A percentile compares a stretch with the other conserved stretches of the same genome.
These are phyloP conservation scores for Dasypogon diadema DNA, from an alignment of 2,888 invertebrate genomes.

Conservation along the genomic window DNA sequence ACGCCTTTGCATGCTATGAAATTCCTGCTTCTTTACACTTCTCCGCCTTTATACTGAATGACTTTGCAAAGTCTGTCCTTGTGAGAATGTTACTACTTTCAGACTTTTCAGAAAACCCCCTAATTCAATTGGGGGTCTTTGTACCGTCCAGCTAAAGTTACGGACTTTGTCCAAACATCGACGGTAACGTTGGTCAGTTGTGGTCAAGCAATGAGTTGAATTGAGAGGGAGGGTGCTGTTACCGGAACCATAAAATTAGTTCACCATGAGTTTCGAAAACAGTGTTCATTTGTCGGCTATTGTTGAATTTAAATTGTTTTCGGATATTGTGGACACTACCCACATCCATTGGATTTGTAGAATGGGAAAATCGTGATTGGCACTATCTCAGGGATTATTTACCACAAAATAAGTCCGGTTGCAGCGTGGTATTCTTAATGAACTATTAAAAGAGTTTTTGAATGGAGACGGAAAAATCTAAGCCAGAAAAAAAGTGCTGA, in stretches of 20 bases:
- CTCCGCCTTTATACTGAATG: neutral
- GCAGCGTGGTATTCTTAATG: no score
- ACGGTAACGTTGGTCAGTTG: constrained; percentile 30
- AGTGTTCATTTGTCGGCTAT: constrained; percentile 46
- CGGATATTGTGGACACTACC: constrained; percentile 12
- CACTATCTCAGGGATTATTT: no score
- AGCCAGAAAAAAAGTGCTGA: no score
- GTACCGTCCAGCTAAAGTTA: neutral
- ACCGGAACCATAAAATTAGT: constrained; percentile 54
- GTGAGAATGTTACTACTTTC: neutral
- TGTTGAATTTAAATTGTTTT: constrained; percentile 49
- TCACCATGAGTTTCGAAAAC: constrained; percentile 53
- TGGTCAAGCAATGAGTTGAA: constrained; percentile 34
- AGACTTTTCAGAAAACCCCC: constrained; percentile 20
- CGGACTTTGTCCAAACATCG: constrained; percentile 16
- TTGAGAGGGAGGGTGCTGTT: constrained; percentile 28
- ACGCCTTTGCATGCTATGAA: neutral
- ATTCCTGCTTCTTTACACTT: constrained; percentile 20
- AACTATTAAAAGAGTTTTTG: no score
- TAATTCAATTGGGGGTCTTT: constrained; percentile 18
- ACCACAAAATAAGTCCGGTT: no score
- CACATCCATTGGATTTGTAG: neutral
- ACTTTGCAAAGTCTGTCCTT: constrained; percentile 4
- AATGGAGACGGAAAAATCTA: no score
- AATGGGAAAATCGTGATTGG: neutral